Percentiles rank a stretch among this genome's conserved stretches.
These are phyloP conservation scores for Coremacera marginata DNA, from an alignment of 2,888 invertebrate species.

Conservation along the genomic window DNA sequence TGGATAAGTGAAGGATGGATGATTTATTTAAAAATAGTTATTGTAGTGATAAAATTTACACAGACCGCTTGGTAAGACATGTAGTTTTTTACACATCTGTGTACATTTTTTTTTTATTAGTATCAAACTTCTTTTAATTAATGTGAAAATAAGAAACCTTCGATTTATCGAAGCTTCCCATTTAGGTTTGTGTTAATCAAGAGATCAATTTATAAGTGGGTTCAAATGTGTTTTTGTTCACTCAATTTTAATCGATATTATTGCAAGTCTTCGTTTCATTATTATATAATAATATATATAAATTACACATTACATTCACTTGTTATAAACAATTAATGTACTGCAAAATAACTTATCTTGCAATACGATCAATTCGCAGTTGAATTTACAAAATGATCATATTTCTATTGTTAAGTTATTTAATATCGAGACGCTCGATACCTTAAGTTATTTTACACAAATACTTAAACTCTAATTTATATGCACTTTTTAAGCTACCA, in stretches of 20 bases:
- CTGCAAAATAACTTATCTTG: no score
- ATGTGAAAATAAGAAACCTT: no score
- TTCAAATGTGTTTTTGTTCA: not conserved
- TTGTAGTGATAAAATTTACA: not conserved
- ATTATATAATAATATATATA: conserved; percentile 20
- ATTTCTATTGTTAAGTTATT: not conserved
- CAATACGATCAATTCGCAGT: no score
- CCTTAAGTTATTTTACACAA: not conserved
- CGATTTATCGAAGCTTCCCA: not conserved
- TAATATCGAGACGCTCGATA: not conserved
- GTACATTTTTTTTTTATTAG: not conserved
- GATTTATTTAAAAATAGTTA: conserved; percentile 16
- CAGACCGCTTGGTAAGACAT: conserved; percentile 2
- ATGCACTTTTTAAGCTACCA: conserved; percentile 7
- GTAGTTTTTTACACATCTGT: not conserved
- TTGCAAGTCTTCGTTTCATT: not conserved
- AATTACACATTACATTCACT: conserved; percentile 15
- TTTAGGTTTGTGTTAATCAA: not conserved
- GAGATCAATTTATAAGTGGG: not conserved
- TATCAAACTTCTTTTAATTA: not conserved
- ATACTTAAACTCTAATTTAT: not conserved
- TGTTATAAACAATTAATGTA: not conserved
- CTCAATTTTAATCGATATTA: not conserved
- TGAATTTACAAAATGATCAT: not conserved
- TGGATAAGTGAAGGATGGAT: conserved; percentile 24